Percentiles rank a stretch among this genome's conserved stretches.
Evolutionary conservation across 2,888 invertebrate species (phyloP).

Genomic region (Morpho helenor): DNA sequence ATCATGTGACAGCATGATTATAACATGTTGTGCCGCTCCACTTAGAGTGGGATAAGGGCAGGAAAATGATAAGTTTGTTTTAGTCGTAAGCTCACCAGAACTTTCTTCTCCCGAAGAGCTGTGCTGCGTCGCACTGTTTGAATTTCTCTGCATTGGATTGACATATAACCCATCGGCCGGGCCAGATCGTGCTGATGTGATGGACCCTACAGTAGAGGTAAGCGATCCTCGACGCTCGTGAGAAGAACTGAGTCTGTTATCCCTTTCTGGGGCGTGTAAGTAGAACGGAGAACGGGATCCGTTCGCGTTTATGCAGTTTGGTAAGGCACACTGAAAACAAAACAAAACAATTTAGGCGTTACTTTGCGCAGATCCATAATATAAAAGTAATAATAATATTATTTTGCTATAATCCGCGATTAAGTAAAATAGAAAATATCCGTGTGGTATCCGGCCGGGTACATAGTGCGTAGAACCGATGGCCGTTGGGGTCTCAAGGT

Average conservation of each 20-base stretch:
- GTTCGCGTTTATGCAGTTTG: constrained; percentile 73
- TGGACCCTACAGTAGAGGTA: constrained; percentile 62
- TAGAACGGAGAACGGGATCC: constrained; percentile 83
- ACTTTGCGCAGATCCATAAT: no score
- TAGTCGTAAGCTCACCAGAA: constrained; percentile 45
- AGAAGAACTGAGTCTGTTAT: constrained; percentile 44
- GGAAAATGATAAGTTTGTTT: no score
- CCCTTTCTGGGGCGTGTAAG: constrained; percentile 83
- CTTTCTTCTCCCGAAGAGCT: constrained; percentile 69
- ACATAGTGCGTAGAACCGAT: no score
- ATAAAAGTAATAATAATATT: no score
- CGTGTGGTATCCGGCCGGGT: no score
- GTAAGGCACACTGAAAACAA: constrained; percentile 72
- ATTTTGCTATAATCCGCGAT: no score
- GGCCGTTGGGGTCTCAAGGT: no score
- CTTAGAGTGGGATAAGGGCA: no score
- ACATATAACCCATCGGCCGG: constrained; percentile 90
- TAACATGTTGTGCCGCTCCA: no score
- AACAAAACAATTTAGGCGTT: neutral
- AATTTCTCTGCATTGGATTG: constrained; percentile 85
- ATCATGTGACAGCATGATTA: no score
- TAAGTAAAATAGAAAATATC: no score
- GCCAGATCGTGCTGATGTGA: constrained; percentile 60
- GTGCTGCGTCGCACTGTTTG: constrained; percentile 51
- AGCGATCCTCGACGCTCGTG: constrained; percentile 61